Base-by-base conservation (phyloP, 2,888 invertebrate genomes). In the Apotomis turbidana region DNA sequence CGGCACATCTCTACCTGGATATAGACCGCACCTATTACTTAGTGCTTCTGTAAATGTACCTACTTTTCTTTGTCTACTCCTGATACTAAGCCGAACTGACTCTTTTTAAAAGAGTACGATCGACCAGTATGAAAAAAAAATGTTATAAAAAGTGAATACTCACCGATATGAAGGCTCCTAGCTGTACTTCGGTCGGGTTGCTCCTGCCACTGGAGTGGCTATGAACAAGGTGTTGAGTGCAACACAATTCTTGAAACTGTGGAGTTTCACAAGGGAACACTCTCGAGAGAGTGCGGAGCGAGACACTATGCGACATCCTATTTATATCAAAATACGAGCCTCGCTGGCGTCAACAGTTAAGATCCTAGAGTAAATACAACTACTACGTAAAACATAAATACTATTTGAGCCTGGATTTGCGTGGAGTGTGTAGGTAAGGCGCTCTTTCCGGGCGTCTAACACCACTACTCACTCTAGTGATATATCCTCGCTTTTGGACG, bases 141-240 rank as follows among this genome's bases (percentile, higher is more conserved):
- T 9, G 15, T 2, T 27, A 27, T 27, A 27, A 27, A 60, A 4
- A 46, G 44, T 15, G 9, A 3, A 44, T 79, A 92, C 92, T 90
- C 83, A 81, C 79, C 80, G 87, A 80, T 79, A 79, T 81, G 83
- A 82, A 66, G 85, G 84, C 84, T 80, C 82, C 87, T 84, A 57
- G 62, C 72, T 78, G 83, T 82, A 78, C 77, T 81, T 75, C 58
- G 76, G 77, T 83, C 70, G 71, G 73, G 73, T 54, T 75, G 72
- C 74, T 92, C 91, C 93, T 75, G 88, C 91, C 92, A 93, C 92
- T 83, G 79, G 77, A 68, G 88, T 92, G 92, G 86, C 91, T 93
- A 92, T 93, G 93, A 93, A 93, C 92, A 76, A 27, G 81, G 76
- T 75, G 73, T 59, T 83, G 83, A 78, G 69, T 76, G 80, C 85